Evolutionary conservation across 2,888 invertebrate genomes (phyloP).

Genomic region (Agrotis clavis): DNA sequence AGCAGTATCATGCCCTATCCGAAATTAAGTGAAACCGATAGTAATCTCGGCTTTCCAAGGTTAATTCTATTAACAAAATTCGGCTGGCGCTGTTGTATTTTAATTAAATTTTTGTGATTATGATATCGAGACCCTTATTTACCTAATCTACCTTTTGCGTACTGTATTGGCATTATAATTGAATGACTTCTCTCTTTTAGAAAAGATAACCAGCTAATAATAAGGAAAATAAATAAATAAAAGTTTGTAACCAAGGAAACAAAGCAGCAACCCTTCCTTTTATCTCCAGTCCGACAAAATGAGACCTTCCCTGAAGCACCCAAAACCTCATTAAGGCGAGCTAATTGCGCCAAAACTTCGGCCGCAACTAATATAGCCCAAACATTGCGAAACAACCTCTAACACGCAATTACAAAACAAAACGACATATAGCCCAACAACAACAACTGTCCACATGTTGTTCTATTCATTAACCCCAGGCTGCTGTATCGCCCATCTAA

Average conservation of each 20-base stretch:
- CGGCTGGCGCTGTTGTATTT: slow-evolving; percentile 18
- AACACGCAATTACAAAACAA: slow-evolving; percentile 83
- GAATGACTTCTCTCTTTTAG: background rate
- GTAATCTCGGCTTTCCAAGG: slow-evolving; percentile 59
- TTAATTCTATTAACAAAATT: slow-evolving; percentile 62
- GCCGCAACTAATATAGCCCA: slow-evolving; percentile 61
- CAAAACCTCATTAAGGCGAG: slow-evolving; percentile 59
- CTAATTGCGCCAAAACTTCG: slow-evolving; percentile 67
- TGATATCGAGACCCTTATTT: background rate
- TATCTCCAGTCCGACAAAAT: slow-evolving; percentile 38
- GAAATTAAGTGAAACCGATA: slow-evolving; percentile 64
- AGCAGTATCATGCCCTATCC: slow-evolving; percentile 52
- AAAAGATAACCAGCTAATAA: background rate
- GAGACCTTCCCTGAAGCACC: slow-evolving; percentile 35
- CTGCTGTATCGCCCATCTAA: slow-evolving; percentile 87
- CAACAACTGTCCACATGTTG: slow-evolving; percentile 87
- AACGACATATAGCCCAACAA: slow-evolving; percentile 77
- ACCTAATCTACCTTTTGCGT: background rate
- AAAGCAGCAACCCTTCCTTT: slow-evolving; percentile 53
- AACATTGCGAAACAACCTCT: slow-evolving; percentile 70
- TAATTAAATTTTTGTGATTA: slow-evolving; percentile 45
- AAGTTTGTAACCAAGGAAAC: slow-evolving; percentile 21
- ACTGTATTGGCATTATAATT: too few species aligned
- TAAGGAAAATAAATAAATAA: background rate
- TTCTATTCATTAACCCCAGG: slow-evolving; percentile 85